Base-by-base conservation (phyloP, 2,797 vertebrate genomes). In the Denticeps clupeoides region DNA sequence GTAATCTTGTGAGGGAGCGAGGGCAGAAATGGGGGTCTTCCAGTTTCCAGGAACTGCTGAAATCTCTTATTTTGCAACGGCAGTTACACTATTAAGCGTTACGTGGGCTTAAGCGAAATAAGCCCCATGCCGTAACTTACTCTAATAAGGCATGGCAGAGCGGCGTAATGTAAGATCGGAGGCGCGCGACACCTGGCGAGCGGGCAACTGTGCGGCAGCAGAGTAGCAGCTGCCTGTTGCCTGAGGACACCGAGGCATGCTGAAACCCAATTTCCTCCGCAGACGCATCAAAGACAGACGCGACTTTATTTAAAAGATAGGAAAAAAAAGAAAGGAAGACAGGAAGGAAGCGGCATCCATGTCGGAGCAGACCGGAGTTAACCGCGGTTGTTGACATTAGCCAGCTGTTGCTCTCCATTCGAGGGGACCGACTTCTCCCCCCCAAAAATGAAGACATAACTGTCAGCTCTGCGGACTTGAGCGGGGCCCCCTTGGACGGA, bases 191-290 rank as follows among this genome's bases (percentile, higher is more conserved):
- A 49, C 56, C 44, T 49, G 41, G 28, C 38, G 25, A 33, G 53
- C 42, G 42, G 47, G 53, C 56, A 56, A 49, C 38, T 22, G 42
- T 26, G 29, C 7, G 25, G 45, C 41, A 43, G 54, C 47, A 38
- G 49, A 45, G 41, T 19, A 63, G 47, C 60, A 63, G 53, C 60
- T 63, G 56, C 45, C 49, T 21, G 38, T 41, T 18, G 29, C 49
- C 56, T 45, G 28, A 58, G 56, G 56, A 58, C 45, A 61, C 42
- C 51, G 53, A 33, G 49, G 23, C 49, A 52, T 7, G 15, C 49
- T 11, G 29, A 46, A 56, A 62, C 56, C 53, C 56, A 62, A 54
- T 54, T 65, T 51, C 57, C 46, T 32, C 49, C 48, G 41, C 53
- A 54, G 53, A 52, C 55, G 53, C 51, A 47, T 54, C 51, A 7